Conservation (phyloP, 2,113 vertebrate species). For the Syrrhaptes paradoxus region DNA sequence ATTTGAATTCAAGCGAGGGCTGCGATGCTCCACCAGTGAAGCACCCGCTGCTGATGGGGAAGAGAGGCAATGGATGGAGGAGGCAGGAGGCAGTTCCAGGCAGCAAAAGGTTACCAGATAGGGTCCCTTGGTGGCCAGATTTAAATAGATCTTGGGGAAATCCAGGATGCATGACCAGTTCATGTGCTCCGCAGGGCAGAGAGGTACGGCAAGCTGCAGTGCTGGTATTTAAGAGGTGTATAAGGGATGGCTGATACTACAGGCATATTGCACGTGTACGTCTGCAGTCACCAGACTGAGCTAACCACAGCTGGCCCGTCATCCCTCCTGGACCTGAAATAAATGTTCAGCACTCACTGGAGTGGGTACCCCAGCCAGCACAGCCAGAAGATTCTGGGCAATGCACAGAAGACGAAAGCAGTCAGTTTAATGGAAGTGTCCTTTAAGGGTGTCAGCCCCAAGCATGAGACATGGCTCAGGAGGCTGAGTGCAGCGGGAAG, state of each 20-base stretch:
- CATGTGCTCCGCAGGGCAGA: not conserved
- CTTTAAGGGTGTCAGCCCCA: not conserved
- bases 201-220: too few relatives aligned
- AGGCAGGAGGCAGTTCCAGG: not conserved
- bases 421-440: not conserved
- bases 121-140: not conserved
- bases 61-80: not conserved
- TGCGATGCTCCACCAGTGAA: not conserved
- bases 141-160: not conserved
- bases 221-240: not conserved
- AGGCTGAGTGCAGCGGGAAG: too few relatives aligned
- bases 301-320: not conserved
- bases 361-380: not conserved
- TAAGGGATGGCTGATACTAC: too few relatives aligned
- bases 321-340: not conserved
- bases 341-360: not conserved
- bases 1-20: not conserved
- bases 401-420: not conserved
- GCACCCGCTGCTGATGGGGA: not conserved
- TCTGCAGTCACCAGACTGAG: not conserved
- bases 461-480: not conserved
- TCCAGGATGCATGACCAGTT: not conserved
- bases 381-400: not conserved
- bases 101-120: not conserved
- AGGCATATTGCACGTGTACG: fast-evolving